These are phyloP conservation scores for Amazona finschi DNA, from an alignment of 2,797 vertebrate genomes.

Conservation along the genomic window DNA sequence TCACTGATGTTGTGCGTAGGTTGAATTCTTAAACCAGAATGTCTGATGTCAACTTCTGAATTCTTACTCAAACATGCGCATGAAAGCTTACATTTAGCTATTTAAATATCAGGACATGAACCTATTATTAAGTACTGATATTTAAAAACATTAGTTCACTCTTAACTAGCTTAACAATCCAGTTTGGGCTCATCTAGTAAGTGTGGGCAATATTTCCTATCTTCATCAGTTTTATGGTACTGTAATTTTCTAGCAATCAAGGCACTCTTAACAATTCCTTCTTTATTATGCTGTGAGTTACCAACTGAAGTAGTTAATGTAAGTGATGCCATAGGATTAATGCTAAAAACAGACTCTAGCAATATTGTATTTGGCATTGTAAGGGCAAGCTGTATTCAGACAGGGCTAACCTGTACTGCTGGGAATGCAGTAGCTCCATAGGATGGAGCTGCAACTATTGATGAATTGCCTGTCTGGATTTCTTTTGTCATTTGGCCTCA, in stretches of 20 bases:
- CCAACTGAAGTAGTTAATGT: not conserved
- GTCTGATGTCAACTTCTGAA: not conserved
- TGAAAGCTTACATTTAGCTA: not conserved
- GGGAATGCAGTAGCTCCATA: not conserved
- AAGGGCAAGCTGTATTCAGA: not conserved
- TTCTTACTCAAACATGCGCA: not conserved
- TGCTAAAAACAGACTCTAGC: not conserved
- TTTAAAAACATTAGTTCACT: not conserved
- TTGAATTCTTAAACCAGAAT: not conserved
- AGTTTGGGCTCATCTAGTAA: not conserved
- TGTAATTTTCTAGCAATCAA: not conserved
- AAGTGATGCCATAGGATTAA: not conserved
- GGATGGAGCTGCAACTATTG: not conserved
- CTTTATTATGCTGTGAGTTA: not conserved
- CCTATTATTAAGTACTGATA: not conserved
- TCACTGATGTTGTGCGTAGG: not conserved
- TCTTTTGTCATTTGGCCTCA: not conserved
- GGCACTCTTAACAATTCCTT: not conserved
- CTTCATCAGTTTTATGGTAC: not conserved
- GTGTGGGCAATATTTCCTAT: not conserved
- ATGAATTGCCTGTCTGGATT: not conserved
- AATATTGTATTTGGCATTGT: not conserved
- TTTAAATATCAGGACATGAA: not conserved
- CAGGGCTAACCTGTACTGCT: not conserved
- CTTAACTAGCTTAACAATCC: not conserved